A percentile compares a stretch with the other conserved stretches of the same genome.
Conservation (phyloP, 2,113 vertebrate genomes). For the Channa argus region DNA sequence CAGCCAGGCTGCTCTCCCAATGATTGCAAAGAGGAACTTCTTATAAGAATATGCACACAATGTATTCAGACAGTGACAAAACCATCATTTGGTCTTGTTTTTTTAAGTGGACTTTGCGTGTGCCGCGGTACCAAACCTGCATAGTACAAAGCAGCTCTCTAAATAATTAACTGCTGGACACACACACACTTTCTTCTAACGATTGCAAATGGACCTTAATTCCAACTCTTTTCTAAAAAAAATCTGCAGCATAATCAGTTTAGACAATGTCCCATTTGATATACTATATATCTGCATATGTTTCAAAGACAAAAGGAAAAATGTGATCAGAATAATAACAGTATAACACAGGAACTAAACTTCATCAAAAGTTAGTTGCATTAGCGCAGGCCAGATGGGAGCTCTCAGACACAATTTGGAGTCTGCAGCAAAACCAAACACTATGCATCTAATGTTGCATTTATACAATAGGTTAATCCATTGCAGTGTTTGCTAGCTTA, state of each 20-base stretch:
- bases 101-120: not conserved
- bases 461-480: not conserved
- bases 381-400: not conserved
- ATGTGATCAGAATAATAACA: too few relatives aligned
- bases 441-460: not conserved
- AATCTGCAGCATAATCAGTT: not conserved
- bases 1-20: not conserved
- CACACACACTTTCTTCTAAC: not conserved
- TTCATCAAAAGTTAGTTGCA: constrained; percentile 2
- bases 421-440: not conserved
- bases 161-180: too few relatives aligned
- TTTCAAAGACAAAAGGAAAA: too few relatives aligned
- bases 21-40: constrained; percentile 1
- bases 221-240: not conserved
- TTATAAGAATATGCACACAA: not conserved
- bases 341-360: too few relatives aligned
- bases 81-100: constrained; percentile 1
- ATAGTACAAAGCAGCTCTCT: not conserved
- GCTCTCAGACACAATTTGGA: too few relatives aligned
- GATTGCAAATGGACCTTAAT: not conserved
- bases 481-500: not conserved
- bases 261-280: not conserved
- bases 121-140: not conserved
- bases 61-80: not conserved
- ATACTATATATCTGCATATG: not conserved